phyloP scores from a whole-genome alignment of 2,888 invertebrate species.

The Gibbula magus region DNA sequence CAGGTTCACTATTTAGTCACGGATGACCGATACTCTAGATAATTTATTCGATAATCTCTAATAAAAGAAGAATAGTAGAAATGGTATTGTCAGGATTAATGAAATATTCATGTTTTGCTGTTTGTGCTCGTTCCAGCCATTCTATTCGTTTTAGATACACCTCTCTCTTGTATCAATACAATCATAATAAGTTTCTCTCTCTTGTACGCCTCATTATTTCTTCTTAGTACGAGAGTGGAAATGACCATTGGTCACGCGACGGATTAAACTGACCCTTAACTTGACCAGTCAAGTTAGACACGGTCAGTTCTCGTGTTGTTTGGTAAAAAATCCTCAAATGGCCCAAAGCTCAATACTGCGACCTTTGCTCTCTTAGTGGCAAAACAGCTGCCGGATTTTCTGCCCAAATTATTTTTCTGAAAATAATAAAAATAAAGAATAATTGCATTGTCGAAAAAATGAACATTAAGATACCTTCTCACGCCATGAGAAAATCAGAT shows the following conservation, averaged over 20 bases:
- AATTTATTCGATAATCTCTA: constrained; percentile 13
- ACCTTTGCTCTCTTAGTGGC: not conserved
- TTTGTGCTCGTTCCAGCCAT: constrained; percentile 3
- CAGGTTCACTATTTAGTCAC: not conserved
- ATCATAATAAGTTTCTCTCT: constrained; percentile 5
- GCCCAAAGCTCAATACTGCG: not conserved
- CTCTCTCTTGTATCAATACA: not conserved
- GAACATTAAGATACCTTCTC: not conserved
- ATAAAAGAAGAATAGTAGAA: not conserved
- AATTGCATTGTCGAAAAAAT: not conserved
- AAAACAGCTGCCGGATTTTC: constrained; percentile 15
- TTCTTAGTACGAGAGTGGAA: not conserved
- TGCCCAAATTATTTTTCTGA: not conserved
- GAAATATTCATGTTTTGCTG: constrained; percentile 13
- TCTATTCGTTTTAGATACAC: not conserved
- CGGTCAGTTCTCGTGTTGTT: constrained; percentile 6
- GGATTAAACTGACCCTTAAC: not conserved
- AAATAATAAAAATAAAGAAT: constrained; percentile 6
- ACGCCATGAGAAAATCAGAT: not conserved
- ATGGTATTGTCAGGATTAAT: constrained; percentile 7
- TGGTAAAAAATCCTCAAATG: not conserved
- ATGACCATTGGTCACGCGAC: constrained; percentile 16
- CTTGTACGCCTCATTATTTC: not conserved
- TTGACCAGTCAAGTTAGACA: constrained; percentile 10
- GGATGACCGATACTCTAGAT: constrained; percentile 8